These are phyloP conservation scores for Chlorospingus flavigularis DNA, from an alignment of 2,797 vertebrate genomes.

Conservation along the genomic window DNA sequence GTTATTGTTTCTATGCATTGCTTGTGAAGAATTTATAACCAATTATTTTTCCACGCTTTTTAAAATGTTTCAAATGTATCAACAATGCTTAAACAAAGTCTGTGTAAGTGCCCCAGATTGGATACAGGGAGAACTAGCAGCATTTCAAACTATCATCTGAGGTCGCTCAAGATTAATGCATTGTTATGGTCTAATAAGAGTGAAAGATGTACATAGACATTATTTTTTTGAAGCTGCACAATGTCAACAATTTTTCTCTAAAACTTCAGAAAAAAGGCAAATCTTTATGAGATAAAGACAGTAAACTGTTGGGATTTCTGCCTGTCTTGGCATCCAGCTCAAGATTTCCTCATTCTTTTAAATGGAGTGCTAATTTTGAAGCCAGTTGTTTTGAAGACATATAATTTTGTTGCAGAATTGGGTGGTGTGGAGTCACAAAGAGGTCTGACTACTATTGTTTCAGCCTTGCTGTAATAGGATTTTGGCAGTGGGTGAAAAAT, in stretches of 20 bases:
- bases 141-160: not conserved
- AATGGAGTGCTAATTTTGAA: not conserved
- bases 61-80: not conserved
- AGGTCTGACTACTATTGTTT: not conserved
- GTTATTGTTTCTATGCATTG: not conserved
- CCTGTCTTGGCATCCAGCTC: not conserved
- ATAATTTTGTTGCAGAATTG: not conserved
- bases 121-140: not conserved
- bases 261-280: not conserved
- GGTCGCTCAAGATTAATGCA: not conserved
- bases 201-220: not conserved
- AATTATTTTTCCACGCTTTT: not conserved
- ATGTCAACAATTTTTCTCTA: not conserved
- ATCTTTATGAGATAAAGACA: not conserved
- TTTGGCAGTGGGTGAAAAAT: not conserved
- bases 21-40: not conserved
- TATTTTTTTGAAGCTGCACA: not conserved
- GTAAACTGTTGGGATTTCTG: not conserved
- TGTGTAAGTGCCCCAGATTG: not conserved
- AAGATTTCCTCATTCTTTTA: not conserved
- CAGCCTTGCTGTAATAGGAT: not conserved
- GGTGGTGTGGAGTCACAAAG: not conserved
- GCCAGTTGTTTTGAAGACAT: not conserved
- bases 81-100: conserved; percentile 18
- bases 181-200: not conserved